Evolutionary conservation across 1,140 invertebrate species (phyloP).

Genomic region (Augochlora pura): DNA sequence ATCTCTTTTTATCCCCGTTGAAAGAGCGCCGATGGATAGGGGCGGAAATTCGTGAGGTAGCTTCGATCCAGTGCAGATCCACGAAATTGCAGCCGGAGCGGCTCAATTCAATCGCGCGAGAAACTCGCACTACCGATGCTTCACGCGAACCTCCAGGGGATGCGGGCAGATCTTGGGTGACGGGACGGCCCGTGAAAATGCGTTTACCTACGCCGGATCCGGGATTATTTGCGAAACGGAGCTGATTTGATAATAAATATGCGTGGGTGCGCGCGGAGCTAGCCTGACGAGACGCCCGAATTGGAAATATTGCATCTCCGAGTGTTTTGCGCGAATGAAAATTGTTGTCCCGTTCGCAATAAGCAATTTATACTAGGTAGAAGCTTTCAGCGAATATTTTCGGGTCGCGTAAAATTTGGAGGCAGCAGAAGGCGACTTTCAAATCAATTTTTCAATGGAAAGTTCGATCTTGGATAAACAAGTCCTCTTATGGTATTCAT

Average conservation of each 20-base stretch:
- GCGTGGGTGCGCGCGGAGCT: constrained; percentile 21
- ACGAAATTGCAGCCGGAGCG: constrained; percentile 49
- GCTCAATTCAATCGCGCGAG: constrained; percentile 54
- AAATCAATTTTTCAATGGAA: too few relatives aligned
- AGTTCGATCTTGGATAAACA: too few relatives aligned
- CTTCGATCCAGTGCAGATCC: constrained; percentile 33
- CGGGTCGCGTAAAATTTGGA: too few relatives aligned
- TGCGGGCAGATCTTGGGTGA: not conserved
- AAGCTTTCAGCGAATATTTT: too few relatives aligned
- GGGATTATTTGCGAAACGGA: constrained; percentile 57
- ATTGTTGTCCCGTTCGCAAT: too few relatives aligned
- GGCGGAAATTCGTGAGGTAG: constrained; percentile 37
- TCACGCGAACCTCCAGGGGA: not conserved
- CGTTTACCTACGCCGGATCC: constrained; percentile 43
- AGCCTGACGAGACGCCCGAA: constrained; percentile 4
- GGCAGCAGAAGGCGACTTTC: too few relatives aligned
- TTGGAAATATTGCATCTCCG: not conserved
- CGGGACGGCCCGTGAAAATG: constrained; percentile 5
- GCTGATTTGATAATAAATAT: constrained; percentile 62
- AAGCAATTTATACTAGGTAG: too few relatives aligned
- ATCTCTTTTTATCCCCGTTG: constrained; percentile 22
- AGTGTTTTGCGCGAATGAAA: too few relatives aligned
- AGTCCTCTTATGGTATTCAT: too few relatives aligned
- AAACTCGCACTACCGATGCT: constrained; percentile 32
- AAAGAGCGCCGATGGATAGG: constrained; percentile 42